Conservation (phyloP, 1,140 invertebrate species). For the Calosoma granatense region DNA sequence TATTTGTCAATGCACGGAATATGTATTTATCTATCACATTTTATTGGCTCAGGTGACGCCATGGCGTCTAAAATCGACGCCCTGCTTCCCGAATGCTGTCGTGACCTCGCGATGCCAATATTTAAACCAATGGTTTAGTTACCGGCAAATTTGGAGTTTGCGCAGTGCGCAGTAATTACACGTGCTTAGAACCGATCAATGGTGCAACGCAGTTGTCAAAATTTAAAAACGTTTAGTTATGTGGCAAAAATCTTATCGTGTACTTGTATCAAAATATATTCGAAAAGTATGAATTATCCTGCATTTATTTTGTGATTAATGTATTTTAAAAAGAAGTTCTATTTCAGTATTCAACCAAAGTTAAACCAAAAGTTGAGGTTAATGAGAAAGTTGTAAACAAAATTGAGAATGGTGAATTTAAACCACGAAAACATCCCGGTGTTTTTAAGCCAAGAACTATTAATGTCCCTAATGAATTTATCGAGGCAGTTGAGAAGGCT, state of each 20-base stretch:
- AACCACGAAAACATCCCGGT: constrained; percentile 60
- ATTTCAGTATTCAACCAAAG: constrained; percentile 10
- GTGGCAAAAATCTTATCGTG: too few species aligned
- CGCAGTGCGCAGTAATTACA: background rate
- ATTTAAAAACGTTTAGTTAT: too few species aligned
- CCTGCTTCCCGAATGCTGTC: background rate
- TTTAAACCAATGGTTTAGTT: constrained; percentile 1
- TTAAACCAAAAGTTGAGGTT: constrained; percentile 32
- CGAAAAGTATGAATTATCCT: too few species aligned
- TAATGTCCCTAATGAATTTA: constrained; percentile 46
- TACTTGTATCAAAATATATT: too few species aligned
- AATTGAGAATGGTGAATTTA: constrained; percentile 46
- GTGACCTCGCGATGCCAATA: background rate
- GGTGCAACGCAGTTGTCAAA: background rate
- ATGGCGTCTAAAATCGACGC: background rate
- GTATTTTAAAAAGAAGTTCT: too few species aligned
- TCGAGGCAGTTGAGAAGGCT: constrained; percentile 40
- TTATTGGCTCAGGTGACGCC: background rate
- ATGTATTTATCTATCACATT: background rate
- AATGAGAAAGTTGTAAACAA: constrained; percentile 38
- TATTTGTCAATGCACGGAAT: background rate
- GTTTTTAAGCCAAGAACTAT: constrained; percentile 38
- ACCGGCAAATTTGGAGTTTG: background rate
- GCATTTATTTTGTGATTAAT: too few species aligned
- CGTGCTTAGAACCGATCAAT: background rate